Evolutionary conservation across 2,888 invertebrate species (phyloP), one percentile per base, ranked within the genome.

Genomic region (Ethmia dodecea): DNA sequence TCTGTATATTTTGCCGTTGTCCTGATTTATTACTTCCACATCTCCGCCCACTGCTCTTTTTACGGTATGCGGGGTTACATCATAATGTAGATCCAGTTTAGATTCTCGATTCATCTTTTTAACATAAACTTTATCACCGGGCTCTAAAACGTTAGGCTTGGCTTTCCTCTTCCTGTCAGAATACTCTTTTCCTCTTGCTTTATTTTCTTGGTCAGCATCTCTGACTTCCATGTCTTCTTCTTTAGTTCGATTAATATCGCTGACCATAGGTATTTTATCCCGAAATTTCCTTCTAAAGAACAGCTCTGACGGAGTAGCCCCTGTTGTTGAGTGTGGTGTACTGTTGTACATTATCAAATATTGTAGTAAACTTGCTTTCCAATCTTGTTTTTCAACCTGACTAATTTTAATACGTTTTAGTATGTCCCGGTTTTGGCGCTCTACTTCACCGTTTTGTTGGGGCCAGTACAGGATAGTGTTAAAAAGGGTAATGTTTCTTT

Each of bases 71-170:
- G 46, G 20, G 11, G 33, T 22, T 3, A 40, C 27, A 6, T 46
- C 18, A 31, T 20, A 52, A n/a, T 40, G 37, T 1, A 22, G 8
- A 5, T 13, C 35, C 3, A 49, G 31, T 24, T 45, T 47, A 29
- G 50, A 47, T 5, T 28, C 13, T 29, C 38, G 46, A 6, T 24
- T 36, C 14, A 43, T 32, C 14, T 49, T 38, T 15, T 42, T 54
- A 0, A 47, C 15, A 28, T 50, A 53, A 1, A 49, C 47, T 29
- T 44, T 53, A 11, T 50, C 49, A 26, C 53, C 53, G 12, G 11
- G 20, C 14, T 13, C 9, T 27, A 51, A 15, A 11, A 40, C 33
- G 11, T 2, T 11, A 4, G 18, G 25, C 2, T 3, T 1, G 10
- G 31, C 22, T 25, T 14, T 24, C 10, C 31, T 25, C 30, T 31